Evolutionary conservation across 1,140 invertebrate species (phyloP).

Genomic region (Spodoptera frugiperda): DNA sequence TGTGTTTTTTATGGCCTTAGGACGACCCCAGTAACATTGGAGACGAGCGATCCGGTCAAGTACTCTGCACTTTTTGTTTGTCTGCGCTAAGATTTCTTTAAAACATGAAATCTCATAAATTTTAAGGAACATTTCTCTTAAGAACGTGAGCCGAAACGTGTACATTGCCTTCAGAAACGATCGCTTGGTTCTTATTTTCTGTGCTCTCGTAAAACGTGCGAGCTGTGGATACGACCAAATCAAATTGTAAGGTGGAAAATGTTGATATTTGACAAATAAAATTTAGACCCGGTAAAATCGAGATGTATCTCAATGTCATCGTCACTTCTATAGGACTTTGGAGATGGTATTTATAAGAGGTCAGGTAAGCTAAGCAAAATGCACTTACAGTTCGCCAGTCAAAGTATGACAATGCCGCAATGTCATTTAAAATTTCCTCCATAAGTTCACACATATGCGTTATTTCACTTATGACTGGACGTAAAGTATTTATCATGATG

Average conservation of each 20-base stretch:
- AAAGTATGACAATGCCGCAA: too few relatives aligned
- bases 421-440: neutral
- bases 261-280: too few relatives aligned
- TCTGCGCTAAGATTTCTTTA: slow-evolving; percentile 59
- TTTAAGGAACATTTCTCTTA: slow-evolving; percentile 43
- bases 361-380: too few relatives aligned
- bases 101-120: slow-evolving; percentile 49
- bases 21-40: slow-evolving; percentile 61
- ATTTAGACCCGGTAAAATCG: too few relatives aligned
- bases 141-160: slow-evolving; percentile 7
- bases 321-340: too few relatives aligned
- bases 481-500: slow-evolving; percentile 29
- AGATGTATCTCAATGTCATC: too few relatives aligned
- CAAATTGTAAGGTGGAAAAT: neutral
- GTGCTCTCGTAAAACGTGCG: neutral
- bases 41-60: slow-evolving; percentile 67
- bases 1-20: slow-evolving; percentile 77
- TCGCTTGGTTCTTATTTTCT: slow-evolving; percentile 24
- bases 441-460: neutral
- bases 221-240: neutral
- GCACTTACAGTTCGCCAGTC: too few relatives aligned
- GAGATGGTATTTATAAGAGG: too few relatives aligned
- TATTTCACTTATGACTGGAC: neutral
- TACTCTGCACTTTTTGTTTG: slow-evolving; percentile 69
- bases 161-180: slow-evolving; percentile 6